A percentile compares a stretch with the other conserved stretches of the same genome.
phyloP scores from a whole-genome alignment of 1,140 invertebrate genomes.

The Brachionus rotundiformis region DNA sequence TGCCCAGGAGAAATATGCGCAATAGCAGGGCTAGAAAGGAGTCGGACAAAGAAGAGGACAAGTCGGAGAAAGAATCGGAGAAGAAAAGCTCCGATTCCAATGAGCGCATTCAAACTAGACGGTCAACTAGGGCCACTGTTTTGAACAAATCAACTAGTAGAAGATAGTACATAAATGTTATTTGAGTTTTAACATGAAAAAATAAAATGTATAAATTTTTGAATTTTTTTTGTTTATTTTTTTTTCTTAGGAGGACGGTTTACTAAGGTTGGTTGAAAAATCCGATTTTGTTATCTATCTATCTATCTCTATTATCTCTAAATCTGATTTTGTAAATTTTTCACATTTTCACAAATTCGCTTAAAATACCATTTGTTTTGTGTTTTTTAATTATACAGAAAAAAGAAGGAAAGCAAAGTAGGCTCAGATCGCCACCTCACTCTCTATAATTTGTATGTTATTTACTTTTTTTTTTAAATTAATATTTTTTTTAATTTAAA shows the following conservation, averaged over 20 bases:
- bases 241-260: background rate
- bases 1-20: background rate
- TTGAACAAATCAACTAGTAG: constrained; percentile 21
- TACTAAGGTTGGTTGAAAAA: background rate
- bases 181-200: background rate
- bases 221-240: background rate
- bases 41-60: background rate
- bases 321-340: background rate
- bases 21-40: background rate
- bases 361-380: constrained; percentile 7
- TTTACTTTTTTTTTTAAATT: background rate
- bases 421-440: background rate
- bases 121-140: background rate
- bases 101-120: constrained; percentile 22
- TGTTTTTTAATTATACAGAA: background rate
- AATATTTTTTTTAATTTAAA: constrained; percentile 5
- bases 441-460: background rate
- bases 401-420: background rate
- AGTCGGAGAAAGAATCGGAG: background rate
- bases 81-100: background rate
- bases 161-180: background rate
- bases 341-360: background rate
- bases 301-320: no score
- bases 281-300: background rate
- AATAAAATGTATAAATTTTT: constrained; percentile 8